Evolutionary conservation across 2,797 vertebrate species (phyloP).

Genomic region (Sphaeramia orbicularis): DNA sequence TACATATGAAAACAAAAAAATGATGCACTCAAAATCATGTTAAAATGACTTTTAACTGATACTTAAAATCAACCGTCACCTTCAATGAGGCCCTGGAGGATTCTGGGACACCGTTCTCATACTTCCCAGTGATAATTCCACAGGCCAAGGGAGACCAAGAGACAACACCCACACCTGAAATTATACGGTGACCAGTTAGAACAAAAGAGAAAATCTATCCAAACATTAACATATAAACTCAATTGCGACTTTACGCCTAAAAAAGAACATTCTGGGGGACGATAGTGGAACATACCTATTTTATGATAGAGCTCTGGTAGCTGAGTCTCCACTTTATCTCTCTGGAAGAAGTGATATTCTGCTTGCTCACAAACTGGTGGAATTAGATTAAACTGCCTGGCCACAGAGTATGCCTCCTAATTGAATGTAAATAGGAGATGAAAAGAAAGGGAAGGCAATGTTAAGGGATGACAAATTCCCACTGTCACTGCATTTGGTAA

Average conservation of each 20-base stretch:
- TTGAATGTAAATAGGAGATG: slow-evolving; percentile 26
- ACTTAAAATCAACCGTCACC: slow-evolving; percentile 76
- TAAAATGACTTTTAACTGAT: slow-evolving; percentile 2
- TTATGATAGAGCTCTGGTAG: slow-evolving; percentile 98
- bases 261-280: not conserved
- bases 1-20: not conserved
- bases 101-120: slow-evolving; percentile 95
- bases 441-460: slow-evolving; percentile 12
- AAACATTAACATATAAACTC: not conserved
- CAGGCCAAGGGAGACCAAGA: slow-evolving; percentile 99
- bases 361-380: slow-evolving; percentile 98
- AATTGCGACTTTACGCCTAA: not conserved
- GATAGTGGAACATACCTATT: slow-evolving; percentile 86
- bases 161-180: slow-evolving; percentile 95
- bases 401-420: slow-evolving; percentile 98
- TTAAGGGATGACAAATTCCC: not conserved
- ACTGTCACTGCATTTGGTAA: not conserved
- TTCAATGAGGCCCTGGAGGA: slow-evolving; percentile 95
- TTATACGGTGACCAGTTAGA: slow-evolving; percentile 22
- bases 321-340: slow-evolving; percentile 98
- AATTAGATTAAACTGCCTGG: slow-evolving; percentile 98
- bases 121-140: slow-evolving; percentile 98
- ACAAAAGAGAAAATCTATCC: not conserved
- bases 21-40: not conserved
- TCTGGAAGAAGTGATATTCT: slow-evolving; percentile 97